These are phyloP conservation scores for Pediacus dermestoides DNA, from an alignment of 2,888 invertebrate genomes.

Conservation along the genomic window DNA sequence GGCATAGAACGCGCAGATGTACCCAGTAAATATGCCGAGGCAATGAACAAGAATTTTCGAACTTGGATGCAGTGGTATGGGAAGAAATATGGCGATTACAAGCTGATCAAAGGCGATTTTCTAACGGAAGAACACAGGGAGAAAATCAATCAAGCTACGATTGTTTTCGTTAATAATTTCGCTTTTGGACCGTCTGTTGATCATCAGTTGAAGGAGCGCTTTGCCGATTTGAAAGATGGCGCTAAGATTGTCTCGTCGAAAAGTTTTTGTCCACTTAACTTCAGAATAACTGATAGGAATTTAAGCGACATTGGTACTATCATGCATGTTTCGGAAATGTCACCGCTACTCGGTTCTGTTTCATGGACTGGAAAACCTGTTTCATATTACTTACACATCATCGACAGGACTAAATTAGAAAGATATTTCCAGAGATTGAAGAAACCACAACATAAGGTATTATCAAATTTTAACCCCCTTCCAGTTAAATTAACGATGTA, in stretches of 20 bases:
- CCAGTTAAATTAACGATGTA: background rate
- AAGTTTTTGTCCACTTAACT: conserved; percentile 98
- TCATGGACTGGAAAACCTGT: conserved; percentile 99
- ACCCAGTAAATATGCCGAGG: conserved; percentile 91
- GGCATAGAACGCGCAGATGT: conserved; percentile 98
- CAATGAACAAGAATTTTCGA: conserved; percentile 86
- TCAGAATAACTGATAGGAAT: conserved; percentile 96
- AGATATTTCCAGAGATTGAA: conserved; percentile 94
- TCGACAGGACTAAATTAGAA: conserved; percentile 95
- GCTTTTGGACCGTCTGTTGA: conserved; percentile 98
- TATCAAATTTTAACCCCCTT: conserved; percentile 10
- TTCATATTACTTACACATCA: conserved; percentile 96
- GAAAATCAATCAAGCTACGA: conserved; percentile 88
- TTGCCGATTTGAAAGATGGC: conserved; percentile 92
- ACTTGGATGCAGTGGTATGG: conserved; percentile 99
- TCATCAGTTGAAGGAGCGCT: conserved; percentile 92
- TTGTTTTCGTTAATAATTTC: conserved; percentile 99
- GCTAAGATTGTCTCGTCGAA: conserved; percentile 98
- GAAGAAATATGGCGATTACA: conserved; percentile 87
- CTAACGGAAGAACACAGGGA: conserved; percentile 88
- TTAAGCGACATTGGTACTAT: conserved; percentile 98
- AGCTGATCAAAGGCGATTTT: conserved; percentile 93
- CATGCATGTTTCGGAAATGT: conserved; percentile 97
- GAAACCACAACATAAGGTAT: conserved; percentile 75
- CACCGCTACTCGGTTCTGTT: conserved; percentile 90